Evolutionary conservation across 2,113 vertebrate species (phyloP), one percentile per base, ranked within the genome.

Genomic region (Muntiacus reevesi): DNA sequence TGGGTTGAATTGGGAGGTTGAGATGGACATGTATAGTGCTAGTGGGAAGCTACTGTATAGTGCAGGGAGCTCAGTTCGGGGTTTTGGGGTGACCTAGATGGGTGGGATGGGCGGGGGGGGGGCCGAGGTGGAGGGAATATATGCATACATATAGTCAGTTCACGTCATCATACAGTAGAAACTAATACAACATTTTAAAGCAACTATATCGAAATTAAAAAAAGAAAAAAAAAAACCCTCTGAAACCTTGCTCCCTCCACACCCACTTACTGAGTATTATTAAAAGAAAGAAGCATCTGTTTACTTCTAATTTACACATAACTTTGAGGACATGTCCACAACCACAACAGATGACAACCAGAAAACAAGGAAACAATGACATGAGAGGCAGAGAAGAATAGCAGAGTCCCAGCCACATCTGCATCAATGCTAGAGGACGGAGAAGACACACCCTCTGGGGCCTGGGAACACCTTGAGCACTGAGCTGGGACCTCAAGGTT

Each of bases 381-480:
- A 86, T 14, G 23, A 57, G 23, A 89, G 52, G 28, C 4, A 11
- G 4, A 64, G 50, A 33, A 64, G 59, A 74, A 40, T 9, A 33
- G 17, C 40, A 8, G 27, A 14, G 59, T 2, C 23, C 27, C 52
- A 16, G 74, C 28, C 54, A 1, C 30, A 28, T 45, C 59, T n/a
- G 5, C 3, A 4, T 3, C 6, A 3, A 71, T 1, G 3, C 57
- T 28, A n/a, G 57, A 76, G 52, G n/a, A 23, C 12, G 28, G 8
- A 1, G 57, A 45, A 57, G 8, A 71, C 14, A 12, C 1, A 5
- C 14, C 28, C 4, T 10, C 21, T 6, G 50, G 62, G 82, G 52
- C 30, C 23, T 55, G 12, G 14, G 59, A 55, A 19, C 33, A 43
- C 15, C 30, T 4, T 5, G 17, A n/a, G n/a, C 83, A 33, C 40